Evolutionary conservation across 2,888 invertebrate genomes (phyloP).

Genomic region (Melipona bicolor): DNA sequence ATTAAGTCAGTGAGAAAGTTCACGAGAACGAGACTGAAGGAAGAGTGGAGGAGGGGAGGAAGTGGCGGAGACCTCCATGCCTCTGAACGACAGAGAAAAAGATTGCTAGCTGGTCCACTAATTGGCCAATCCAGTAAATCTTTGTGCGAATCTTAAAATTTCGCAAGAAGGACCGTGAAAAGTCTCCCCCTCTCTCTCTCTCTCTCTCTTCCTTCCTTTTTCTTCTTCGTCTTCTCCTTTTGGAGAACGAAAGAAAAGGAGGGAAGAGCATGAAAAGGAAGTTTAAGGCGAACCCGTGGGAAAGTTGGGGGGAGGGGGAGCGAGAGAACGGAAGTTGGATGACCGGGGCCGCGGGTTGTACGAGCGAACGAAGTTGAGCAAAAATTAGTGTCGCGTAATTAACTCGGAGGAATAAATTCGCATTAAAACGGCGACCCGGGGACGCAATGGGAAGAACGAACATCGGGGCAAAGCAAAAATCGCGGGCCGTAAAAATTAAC

Average conservation of each 20-base stretch:
- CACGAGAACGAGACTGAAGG: slow-evolving; percentile 12
- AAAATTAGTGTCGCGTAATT: slow-evolving; percentile 83
- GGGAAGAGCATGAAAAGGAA: slow-evolving; percentile 38
- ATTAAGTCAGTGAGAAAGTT: slow-evolving; percentile 50
- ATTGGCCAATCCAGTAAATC: slow-evolving; percentile 66
- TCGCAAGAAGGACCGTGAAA: slow-evolving; percentile 41
- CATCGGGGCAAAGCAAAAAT: slow-evolving; percentile 73
- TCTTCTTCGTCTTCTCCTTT: background rate
- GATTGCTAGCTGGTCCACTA: slow-evolving; percentile 49
- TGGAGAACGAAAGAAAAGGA: background rate
- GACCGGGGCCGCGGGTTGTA: slow-evolving; percentile 50
- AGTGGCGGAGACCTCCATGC: background rate
- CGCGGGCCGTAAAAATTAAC: slow-evolving; percentile 80
- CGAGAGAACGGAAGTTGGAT: slow-evolving; percentile 56
- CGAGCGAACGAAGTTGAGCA: slow-evolving; percentile 76
- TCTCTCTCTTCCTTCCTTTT: slow-evolving; percentile 13
- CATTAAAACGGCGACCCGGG: slow-evolving; percentile 74
- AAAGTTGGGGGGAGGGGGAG: slow-evolving; percentile 27
- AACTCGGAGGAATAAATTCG: slow-evolving; percentile 81
- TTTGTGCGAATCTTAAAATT: slow-evolving; percentile 69
- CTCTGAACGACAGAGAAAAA: slow-evolving; percentile 26
- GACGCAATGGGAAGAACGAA: slow-evolving; percentile 43
- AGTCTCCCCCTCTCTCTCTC: background rate
- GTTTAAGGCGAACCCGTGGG: slow-evolving; percentile 47
- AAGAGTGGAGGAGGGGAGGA: background rate